Conservation (phyloP, 1,140 invertebrate species). For the Scaptomyza montana region DNA sequence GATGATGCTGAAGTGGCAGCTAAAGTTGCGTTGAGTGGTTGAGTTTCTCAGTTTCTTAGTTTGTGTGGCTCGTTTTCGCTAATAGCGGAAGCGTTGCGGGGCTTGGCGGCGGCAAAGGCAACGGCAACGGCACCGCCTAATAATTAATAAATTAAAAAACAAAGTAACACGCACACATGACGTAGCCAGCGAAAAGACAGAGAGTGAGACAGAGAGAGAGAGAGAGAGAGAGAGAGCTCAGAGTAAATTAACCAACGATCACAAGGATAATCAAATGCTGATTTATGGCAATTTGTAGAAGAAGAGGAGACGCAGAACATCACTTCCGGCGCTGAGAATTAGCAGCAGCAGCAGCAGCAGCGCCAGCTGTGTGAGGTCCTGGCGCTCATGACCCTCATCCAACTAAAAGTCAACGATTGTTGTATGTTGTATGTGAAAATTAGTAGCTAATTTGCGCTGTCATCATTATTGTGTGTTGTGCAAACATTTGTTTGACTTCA, state of each 20-base stretch:
- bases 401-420: background rate
- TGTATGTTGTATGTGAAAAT: constrained; percentile 63
- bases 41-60: background rate
- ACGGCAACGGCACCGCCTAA: constrained; percentile 63
- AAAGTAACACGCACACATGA: constrained; percentile 77
- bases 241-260: constrained; percentile 53
- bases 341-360: constrained; percentile 33
- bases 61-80: constrained; percentile 55
- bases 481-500: constrained; percentile 76
- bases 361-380: constrained; percentile 80
- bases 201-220: background rate
- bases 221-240: constrained; percentile 11
- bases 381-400: constrained; percentile 46
- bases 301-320: constrained; percentile 30
- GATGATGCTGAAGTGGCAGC: background rate
- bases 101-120: constrained; percentile 1
- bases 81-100: constrained; percentile 69
- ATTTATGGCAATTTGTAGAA: constrained; percentile 73
- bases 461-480: constrained; percentile 81
- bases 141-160: constrained; percentile 81
- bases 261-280: constrained; percentile 80
- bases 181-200: constrained; percentile 8
- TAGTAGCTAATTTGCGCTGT: constrained; percentile 81
- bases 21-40: too few species aligned
- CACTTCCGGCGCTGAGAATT: constrained; percentile 63